A percentile compares a stretch with the other conserved stretches of the same genome.
Evolutionary conservation across 2,888 invertebrate species (phyloP).

Genomic region (Chironomus tentans): DNA sequence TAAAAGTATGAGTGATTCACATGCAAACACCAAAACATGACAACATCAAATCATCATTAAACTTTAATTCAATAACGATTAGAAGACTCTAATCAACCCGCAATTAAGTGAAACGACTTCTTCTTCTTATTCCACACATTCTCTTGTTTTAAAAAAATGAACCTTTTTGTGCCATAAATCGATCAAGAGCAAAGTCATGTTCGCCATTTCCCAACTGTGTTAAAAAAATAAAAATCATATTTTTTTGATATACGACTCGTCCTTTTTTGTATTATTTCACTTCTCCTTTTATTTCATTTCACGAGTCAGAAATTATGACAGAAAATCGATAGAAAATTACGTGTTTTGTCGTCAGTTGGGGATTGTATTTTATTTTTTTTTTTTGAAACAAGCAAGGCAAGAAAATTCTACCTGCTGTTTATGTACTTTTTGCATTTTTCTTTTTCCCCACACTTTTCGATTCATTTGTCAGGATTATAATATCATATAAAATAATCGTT

Average conservation of each 20-base stretch:
- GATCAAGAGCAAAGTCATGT: background rate
- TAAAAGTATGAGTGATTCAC: too few relatives aligned
- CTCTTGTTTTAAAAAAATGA: too few relatives aligned
- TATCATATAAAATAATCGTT: background rate
- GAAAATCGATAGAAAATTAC: slow-evolving; percentile 26
- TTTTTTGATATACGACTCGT: background rate
- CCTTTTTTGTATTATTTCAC: background rate
- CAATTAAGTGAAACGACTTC: too few relatives aligned
- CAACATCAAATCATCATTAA: too few relatives aligned
- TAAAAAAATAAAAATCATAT: background rate
- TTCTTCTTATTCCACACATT: too few relatives aligned
- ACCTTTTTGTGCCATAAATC: background rate
- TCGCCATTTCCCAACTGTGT: background rate
- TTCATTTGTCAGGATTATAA: background rate
- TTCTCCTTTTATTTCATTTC: background rate
- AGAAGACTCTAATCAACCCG: too few relatives aligned
- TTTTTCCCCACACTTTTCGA: background rate
- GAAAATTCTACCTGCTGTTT: slow-evolving; percentile 2
- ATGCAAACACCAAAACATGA: too few relatives aligned
- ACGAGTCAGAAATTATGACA: slow-evolving; percentile 11
- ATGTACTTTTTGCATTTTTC: background rate
- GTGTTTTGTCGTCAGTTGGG: background rate
- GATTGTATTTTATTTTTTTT: background rate
- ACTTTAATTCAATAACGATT: too few relatives aligned
- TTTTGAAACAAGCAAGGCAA: background rate